Base-by-base conservation (phyloP, 2,888 invertebrate species). In the Celastrina argiolus region DNA sequence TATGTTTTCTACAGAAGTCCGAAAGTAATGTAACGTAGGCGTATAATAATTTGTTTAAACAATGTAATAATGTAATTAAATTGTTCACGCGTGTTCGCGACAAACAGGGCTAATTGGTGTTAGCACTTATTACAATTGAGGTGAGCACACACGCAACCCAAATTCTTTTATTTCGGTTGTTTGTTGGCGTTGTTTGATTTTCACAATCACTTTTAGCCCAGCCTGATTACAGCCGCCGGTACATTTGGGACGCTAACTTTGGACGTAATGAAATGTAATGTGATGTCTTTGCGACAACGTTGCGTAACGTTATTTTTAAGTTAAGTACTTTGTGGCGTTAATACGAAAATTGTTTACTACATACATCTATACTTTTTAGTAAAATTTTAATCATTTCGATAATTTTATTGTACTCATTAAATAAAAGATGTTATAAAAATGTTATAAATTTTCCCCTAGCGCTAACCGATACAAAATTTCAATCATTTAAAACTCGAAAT, bases 81-180 rank as follows among this genome's bases (percentile, higher is more conserved):
- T 61, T 61, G 14, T 61, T 39, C 39, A 61, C 73, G 75, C 74
- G 77, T 77, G 76, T 75, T 75, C 75, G 74, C 75, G 72, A 75
- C 79, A 80, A 82, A 83, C 76, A 77, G 75, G 74, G 73, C 79
- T 84, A 84, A 86, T 85, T 84, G 83, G 75, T 77, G 82, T 80
- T 75, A 74, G 70, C 78, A 77, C 78, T 81, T 78, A 79, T 79
- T 79, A 78, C 75, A 78, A 75, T 79, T 75, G 69, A 59, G 69
- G 68, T 72, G 78, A 78, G 75, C 73, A 69, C 63, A 66, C 72
- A 73, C 71, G 71, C 69, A 64, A 70, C 66, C 61, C 65, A 36
- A 71, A 72, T 72, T 69, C 68, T 70, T 74, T 69, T 66, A 56
- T 45, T 41, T 56, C 34, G 56, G 59, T 58, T 31, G 31, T 58